Conservation (phyloP, 2,797 vertebrate genomes). For the Sorex maritimensis region DNA sequence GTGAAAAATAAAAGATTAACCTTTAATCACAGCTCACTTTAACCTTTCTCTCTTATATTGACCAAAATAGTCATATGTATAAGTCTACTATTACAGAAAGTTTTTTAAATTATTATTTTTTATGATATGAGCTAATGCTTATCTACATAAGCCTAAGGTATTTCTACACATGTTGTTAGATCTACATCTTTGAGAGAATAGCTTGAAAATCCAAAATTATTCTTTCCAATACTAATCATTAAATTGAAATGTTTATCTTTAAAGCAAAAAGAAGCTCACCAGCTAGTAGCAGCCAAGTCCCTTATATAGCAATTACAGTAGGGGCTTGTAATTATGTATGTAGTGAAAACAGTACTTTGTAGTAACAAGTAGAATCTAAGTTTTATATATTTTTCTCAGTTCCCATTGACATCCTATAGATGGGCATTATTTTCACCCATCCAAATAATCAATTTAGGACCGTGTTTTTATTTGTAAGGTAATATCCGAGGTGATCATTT, state of each 20-base stretch:
- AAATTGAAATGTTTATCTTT: constrained; percentile 4
- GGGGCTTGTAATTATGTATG: no score
- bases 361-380: no score
- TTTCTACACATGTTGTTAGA: background rate
- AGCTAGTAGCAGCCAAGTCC: background rate
- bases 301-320: background rate
- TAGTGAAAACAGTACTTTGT: no score
- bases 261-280: constrained; percentile 7
- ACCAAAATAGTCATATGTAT: background rate
- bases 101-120: constrained; percentile 23
- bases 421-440: background rate
- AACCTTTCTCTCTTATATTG: background rate
- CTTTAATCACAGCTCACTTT: background rate
- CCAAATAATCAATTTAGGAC: background rate
- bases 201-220: constrained; percentile 37
- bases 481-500: background rate
- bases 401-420: background rate
- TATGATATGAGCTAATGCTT: background rate
- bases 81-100: background rate
- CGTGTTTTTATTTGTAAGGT: constrained; percentile 16
- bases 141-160: background rate
- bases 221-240: constrained; percentile 6
- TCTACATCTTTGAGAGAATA: background rate
- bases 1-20: background rate
- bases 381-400: background rate